A percentile compares a stretch with the other conserved stretches of the same genome.
These are phyloP conservation scores for Drosophila gunungcola DNA, from an alignment of 1,140 invertebrate species.

Conservation along the genomic window DNA sequence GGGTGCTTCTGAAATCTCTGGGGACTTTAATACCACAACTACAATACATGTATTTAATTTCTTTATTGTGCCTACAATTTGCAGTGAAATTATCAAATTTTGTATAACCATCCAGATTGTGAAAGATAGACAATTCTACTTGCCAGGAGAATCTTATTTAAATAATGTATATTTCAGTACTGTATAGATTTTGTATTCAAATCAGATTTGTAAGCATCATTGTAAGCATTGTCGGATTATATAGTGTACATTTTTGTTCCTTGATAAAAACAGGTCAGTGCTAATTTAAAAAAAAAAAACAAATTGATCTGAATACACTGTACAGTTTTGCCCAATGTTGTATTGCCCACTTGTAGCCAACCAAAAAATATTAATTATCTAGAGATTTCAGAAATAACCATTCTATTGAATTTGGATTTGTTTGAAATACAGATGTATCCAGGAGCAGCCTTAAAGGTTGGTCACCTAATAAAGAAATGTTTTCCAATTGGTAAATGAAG, in stretches of 20 bases:
- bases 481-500: slow-evolving; percentile 2
- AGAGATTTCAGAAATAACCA: slow-evolving; percentile 4
- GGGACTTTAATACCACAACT: background rate
- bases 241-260: too few species aligned
- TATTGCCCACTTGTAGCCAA: background rate
- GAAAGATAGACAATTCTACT: too few species aligned
- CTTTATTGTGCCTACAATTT: background rate
- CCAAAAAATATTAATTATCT: background rate
- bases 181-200: too few species aligned
- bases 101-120: background rate
- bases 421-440: slow-evolving; percentile 6
- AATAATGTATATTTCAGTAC: too few species aligned
- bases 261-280: too few species aligned
- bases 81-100: background rate
- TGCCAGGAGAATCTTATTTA: too few species aligned
- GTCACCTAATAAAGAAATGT: background rate
- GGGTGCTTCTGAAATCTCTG: slow-evolving; percentile 5
- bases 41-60: background rate
- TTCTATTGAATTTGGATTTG: background rate
- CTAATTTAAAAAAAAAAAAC: too few species aligned
- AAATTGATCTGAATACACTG: too few species aligned
- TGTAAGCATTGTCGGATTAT: too few species aligned
- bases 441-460: slow-evolving; percentile 19
- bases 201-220: too few species aligned
- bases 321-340: background rate